Evolutionary conservation across 1,140 invertebrate genomes (phyloP).

Genomic region (Bombus superbus): DNA sequence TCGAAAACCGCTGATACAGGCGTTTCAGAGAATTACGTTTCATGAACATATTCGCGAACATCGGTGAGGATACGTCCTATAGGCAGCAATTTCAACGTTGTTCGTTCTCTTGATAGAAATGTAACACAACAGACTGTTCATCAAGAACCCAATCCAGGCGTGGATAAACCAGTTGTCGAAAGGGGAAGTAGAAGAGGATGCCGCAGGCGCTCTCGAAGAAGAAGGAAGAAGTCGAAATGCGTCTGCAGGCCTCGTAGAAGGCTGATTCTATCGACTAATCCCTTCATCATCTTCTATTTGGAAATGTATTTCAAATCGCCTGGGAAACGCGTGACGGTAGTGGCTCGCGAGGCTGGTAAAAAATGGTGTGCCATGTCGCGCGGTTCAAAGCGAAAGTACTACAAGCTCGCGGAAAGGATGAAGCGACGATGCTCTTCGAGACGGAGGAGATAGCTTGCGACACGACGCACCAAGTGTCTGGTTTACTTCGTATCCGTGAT

Average conservation of each 20-base stretch:
- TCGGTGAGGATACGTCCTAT: not conserved
- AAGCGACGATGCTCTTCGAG: conserved; percentile 16
- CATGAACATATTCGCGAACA: not conserved
- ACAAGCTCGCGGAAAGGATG: conserved; percentile 48
- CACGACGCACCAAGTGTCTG: not conserved
- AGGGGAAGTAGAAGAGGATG: conserved; percentile 7
- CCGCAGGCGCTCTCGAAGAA: not conserved
- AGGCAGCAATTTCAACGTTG: not conserved
- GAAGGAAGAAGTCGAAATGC: conserved; percentile 24
- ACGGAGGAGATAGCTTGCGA: not conserved
- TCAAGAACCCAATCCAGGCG: not conserved
- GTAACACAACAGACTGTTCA: not conserved
- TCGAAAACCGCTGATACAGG: too few relatives aligned
- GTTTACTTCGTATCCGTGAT: not conserved
- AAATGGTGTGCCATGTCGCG: conserved; percentile 68
- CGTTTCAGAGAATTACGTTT: not conserved
- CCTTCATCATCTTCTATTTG: conserved; percentile 75
- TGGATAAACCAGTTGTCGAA: not conserved
- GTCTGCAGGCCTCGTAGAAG: not conserved
- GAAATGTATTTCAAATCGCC: conserved; percentile 67
- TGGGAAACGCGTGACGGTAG: conserved; percentile 58
- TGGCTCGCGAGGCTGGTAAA: conserved; percentile 71
- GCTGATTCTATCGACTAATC: conserved; percentile 61
- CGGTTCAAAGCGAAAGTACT: conserved; percentile 64
- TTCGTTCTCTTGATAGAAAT: not conserved